phyloP scores from a whole-genome alignment of 2,113 vertebrate species.

The Phaethon lepturus region DNA sequence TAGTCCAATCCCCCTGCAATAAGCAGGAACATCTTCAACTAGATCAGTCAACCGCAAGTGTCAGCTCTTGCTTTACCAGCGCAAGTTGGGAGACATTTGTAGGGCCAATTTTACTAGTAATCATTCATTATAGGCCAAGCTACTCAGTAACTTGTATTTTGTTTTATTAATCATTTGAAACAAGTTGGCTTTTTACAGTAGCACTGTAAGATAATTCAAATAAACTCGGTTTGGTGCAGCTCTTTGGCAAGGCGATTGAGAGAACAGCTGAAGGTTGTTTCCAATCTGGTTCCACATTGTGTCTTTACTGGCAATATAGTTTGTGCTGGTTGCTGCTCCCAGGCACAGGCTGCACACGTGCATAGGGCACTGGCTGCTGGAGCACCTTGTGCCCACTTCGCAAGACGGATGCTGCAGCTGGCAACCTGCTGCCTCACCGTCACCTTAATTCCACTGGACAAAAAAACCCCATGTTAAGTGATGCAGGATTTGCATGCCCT shows the following conservation, averaged over 20 bases:
- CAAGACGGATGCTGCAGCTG: neutral
- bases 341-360: fast-evolving
- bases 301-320: neutral
- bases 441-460: neutral
- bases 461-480: neutral
- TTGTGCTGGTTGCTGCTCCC: neutral
- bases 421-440: neutral
- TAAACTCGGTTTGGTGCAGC: neutral
- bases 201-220: neutral
- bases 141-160: neutral
- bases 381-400: fast-evolving
- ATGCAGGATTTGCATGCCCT: neutral
- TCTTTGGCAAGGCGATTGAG: neutral
- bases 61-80: neutral
- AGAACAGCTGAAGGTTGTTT: neutral
- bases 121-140: fast-evolving
- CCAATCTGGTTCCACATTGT: neutral
- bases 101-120: neutral
- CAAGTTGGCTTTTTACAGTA: neutral
- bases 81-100: neutral
- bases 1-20: too few relatives aligned
- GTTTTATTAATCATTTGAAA: neutral
- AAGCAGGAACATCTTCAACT: too few relatives aligned
- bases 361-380: neutral
- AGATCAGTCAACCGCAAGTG: too few relatives aligned